Evolutionary conservation across 2,113 vertebrate species (phyloP), one percentile per base, ranked within the genome.

Genomic region (Notothenia rossii): DNA sequence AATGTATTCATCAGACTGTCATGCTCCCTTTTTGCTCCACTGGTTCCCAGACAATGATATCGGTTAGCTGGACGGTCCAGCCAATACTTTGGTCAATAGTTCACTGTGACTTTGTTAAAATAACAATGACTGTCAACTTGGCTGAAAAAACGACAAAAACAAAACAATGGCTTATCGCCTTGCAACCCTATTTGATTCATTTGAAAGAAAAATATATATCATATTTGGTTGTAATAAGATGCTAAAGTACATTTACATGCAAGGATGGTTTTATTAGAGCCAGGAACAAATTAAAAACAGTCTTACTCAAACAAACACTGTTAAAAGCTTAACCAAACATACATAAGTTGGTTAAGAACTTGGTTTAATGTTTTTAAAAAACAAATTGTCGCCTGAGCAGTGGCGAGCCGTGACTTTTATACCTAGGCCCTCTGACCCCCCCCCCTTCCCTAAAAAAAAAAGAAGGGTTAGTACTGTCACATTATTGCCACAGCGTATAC

Each of bases 361-460:
- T 72, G 1, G 25, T 29, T 63, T 3, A 36, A 33, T 1, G 20
- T 0, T 14, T 56, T 63, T 77, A 15, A 11, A 8, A 46, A 68
- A 55, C 33, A 61, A 79, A 81, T 56, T 36, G 40, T 48, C 72
- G 66, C 58, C 46, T 29, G 29, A 29, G 29, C 29, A 29, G 29
- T 4, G 29, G 29, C 29, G 29, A 29, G 29, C 29, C 29, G 29
- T 29, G 29, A 29, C 29, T 29, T 29, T 29, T 29, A 29, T 29
- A 29, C 3, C 29, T 29, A 29, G 29, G 29, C 29, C 29, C 29
- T 29, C 29, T 29, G 29, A 29, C 25, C 25, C 29, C 3, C n/a
- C 25, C 29, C 29, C 29, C 3, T 29, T 29, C 29, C 29, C 29
- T 29, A 3, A 3, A 29, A 3, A 29, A 29, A 29, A 29, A 29